Conservation (phyloP, 2,888 invertebrate species). For the Drosophila melanosoma region DNA sequence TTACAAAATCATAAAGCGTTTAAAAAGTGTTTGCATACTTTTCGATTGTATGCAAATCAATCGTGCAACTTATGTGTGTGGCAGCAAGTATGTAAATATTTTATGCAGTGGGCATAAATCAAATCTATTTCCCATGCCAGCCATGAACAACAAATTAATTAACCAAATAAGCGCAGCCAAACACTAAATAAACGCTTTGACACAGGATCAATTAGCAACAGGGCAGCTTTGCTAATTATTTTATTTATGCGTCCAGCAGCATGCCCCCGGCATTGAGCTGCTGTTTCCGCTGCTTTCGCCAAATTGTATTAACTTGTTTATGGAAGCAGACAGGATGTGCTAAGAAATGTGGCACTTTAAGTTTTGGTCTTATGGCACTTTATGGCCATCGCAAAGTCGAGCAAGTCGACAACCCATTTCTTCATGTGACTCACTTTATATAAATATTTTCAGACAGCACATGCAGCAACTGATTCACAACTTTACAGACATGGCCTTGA, state of each 20-base stretch:
- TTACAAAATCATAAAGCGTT: slow-evolving; percentile 47
- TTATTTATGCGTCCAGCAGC: slow-evolving; percentile 70
- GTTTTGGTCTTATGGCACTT: slow-evolving; percentile 26
- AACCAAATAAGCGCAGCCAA: slow-evolving; percentile 58
- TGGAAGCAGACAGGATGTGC: not conserved
- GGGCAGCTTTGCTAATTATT: slow-evolving; percentile 64
- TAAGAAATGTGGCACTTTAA: slow-evolving; percentile 1
- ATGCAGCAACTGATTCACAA: slow-evolving; percentile 12
- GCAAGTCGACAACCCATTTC: not conserved
- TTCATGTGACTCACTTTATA: not conserved
- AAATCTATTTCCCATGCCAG: slow-evolving; percentile 3
- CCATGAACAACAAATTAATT: slow-evolving; percentile 43
- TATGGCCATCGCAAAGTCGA: slow-evolving; percentile 17
- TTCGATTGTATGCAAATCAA: slow-evolving; percentile 46
- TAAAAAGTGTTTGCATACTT: slow-evolving; percentile 28
- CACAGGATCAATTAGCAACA: slow-evolving; percentile 74
- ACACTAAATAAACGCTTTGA: slow-evolving; percentile 75
- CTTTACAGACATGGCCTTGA: slow-evolving; percentile 1
- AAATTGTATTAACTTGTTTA: slow-evolving; percentile 80
- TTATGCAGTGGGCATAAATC: slow-evolving; percentile 1
- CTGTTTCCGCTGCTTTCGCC: slow-evolving; percentile 27
- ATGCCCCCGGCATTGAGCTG: slow-evolving; percentile 15
- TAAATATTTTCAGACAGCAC: slow-evolving; percentile 17
- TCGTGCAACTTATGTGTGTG: slow-evolving; percentile 54
- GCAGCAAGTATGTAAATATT: not conserved